Conservation (phyloP, 2,797 vertebrate species). For the Myotis findleyi region DNA sequence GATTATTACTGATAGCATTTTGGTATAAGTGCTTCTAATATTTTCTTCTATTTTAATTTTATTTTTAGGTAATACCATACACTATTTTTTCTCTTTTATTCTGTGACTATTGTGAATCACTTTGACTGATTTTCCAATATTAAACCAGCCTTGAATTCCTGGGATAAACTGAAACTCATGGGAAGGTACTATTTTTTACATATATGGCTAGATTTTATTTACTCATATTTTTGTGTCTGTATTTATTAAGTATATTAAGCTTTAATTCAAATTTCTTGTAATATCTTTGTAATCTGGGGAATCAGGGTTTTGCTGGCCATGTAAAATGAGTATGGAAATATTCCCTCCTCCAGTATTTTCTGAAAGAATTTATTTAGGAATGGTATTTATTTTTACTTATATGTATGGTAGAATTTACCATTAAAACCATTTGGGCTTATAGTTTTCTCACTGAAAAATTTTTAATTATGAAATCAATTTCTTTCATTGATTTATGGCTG, state of each 20-base stretch:
- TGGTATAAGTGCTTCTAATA: not conserved
- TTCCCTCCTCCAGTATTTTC: not conserved
- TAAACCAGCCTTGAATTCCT: conserved; percentile 47
- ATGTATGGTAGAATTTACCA: conserved; percentile 14
- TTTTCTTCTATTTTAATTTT: not conserved
- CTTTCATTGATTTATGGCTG: not conserved
- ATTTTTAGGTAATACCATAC: conserved; percentile 27
- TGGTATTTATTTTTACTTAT: not conserved
- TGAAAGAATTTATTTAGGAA: conserved; percentile 17
- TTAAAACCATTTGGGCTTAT: not conserved
- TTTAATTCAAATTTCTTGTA: not conserved
- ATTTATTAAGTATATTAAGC: not conserved
- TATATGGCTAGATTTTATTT: conserved; percentile 29
- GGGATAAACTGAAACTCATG: not conserved
- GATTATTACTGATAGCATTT: not conserved
- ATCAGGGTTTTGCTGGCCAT: not conserved
- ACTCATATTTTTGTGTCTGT: not conserved
- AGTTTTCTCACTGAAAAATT: conserved; percentile 48
- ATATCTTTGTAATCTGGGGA: not conserved
- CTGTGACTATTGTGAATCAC: not conserved
- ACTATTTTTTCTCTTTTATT: not conserved
- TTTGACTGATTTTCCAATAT: not conserved
- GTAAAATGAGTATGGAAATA: not conserved
- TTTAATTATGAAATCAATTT: conserved; percentile 45
- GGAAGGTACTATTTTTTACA: not conserved